These are phyloP conservation scores for Pseudonaja textilis DNA, from an alignment of 2,113 vertebrate species.

Conservation along the genomic window DNA sequence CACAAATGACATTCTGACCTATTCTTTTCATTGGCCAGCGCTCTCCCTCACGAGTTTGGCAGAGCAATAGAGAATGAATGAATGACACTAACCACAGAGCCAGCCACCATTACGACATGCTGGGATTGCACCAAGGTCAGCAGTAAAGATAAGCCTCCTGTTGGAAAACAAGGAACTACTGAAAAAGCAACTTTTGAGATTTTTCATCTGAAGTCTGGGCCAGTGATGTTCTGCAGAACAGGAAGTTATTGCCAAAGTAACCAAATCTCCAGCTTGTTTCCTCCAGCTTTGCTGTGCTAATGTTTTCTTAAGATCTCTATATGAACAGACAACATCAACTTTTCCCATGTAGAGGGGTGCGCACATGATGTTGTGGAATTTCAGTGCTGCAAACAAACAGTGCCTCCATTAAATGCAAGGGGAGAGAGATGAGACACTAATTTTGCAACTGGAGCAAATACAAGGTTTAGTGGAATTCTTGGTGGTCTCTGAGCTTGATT, in stretches of 20 bases:
- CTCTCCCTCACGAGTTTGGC: background rate
- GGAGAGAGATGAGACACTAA: conserved; percentile 7
- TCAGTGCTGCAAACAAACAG: conserved; percentile 17
- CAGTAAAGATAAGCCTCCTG: conserved; percentile 51
- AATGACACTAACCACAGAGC: conserved; percentile 41
- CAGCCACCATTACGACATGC: conserved; percentile 39
- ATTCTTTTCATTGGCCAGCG: rapidly evolving
- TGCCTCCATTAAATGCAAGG: background rate
- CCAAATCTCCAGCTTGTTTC: conserved; percentile 49
- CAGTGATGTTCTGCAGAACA: conserved; percentile 60
- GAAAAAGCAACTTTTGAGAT: conserved; percentile 27
- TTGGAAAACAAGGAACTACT: conserved; percentile 47
- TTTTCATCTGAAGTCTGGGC: conserved; percentile 62
- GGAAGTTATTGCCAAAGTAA: conserved; percentile 67
- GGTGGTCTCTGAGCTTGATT: background rate
- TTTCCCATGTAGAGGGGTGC: background rate
- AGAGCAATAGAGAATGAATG: background rate
- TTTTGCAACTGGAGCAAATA: conserved; percentile 59
- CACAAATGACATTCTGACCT: background rate
- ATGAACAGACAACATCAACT: conserved; percentile 1
- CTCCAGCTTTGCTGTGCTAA: conserved; percentile 9
- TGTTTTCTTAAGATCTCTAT: background rate
- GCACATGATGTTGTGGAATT: conserved; percentile 61
- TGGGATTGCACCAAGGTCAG: conserved; percentile 41
- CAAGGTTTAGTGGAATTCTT: conserved; percentile 39